phyloP scores from a whole-genome alignment of 1,140 invertebrate species.

The Cyphomyrmex costatus region DNA sequence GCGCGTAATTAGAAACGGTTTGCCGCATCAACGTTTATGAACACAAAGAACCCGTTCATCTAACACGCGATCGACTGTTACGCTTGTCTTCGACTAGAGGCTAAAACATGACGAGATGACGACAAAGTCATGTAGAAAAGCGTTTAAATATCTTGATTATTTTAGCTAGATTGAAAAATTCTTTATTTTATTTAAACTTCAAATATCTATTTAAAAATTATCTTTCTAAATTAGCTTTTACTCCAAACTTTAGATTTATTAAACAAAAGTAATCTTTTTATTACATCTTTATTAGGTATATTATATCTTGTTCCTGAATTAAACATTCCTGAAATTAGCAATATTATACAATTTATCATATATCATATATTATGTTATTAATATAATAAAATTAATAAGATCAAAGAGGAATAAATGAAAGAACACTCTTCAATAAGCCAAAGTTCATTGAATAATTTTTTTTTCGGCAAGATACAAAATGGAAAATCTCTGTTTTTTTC shows the following conservation, averaged over 20 bases:
- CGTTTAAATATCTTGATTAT: background rate
- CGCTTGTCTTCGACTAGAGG: constrained; percentile 11
- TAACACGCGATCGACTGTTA: constrained; percentile 46
- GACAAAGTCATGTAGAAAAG: background rate
- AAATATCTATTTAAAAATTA: background rate
- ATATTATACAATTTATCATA: background rate
- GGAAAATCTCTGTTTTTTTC: constrained; percentile 42
- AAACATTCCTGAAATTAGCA: background rate
- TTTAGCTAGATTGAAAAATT: background rate
- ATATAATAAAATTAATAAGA: constrained; percentile 1
- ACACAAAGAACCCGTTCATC: constrained; percentile 62
- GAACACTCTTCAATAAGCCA: background rate
- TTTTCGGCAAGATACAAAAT: constrained; percentile 38
- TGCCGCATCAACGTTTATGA: constrained; percentile 48
- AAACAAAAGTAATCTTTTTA: background rate
- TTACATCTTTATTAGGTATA: background rate
- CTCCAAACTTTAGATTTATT: background rate
- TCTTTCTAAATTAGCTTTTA: background rate
- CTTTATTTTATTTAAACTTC: background rate
- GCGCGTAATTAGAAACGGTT: constrained; percentile 66
- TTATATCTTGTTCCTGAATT: background rate
- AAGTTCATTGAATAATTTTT: constrained; percentile 20
- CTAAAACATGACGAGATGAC: background rate
- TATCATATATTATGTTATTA: constrained; percentile 5
- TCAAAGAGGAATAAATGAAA: background rate